These are phyloP conservation scores for Caiman crocodilus DNA, from an alignment of 2,797 vertebrate species.

Conservation along the genomic window DNA sequence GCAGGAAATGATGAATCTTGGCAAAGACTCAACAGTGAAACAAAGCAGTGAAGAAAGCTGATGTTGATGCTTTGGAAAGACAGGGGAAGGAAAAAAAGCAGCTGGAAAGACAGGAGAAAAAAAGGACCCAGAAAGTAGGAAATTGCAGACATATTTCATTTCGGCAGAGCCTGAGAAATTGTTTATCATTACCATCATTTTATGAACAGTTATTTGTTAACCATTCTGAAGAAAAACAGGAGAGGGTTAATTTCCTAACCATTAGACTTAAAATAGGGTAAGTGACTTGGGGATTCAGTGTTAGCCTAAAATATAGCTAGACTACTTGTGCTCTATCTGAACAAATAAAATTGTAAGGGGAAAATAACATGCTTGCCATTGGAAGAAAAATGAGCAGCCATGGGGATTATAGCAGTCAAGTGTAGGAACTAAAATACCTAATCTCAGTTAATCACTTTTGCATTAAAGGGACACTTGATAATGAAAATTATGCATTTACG, in stretches of 20 bases:
- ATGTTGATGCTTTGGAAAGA: conserved; percentile 64
- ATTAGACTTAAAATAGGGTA: conserved; percentile 8
- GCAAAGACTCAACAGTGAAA: conserved; percentile 67
- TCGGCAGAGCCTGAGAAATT: conserved; percentile 45
- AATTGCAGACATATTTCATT: conserved; percentile 69
- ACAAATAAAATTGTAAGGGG: not conserved
- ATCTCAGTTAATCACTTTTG: not conserved
- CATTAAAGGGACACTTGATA: not conserved
- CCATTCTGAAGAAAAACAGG: conserved; percentile 10
- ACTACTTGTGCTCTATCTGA: not conserved
- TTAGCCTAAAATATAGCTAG: conserved; percentile 10
- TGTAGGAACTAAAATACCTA: not conserved
- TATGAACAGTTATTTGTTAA: conserved; percentile 38
- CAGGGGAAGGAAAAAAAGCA: conserved; percentile 6
- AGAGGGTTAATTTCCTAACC: conserved; percentile 23
- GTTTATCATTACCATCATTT: conserved; percentile 26
- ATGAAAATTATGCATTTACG: not conserved
- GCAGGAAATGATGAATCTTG: conserved; percentile 77
- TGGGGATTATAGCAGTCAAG: not conserved
- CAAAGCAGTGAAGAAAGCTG: conserved; percentile 60
- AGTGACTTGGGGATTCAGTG: not conserved
- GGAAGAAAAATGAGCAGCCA: not conserved
- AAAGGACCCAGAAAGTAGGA: conserved; percentile 47
- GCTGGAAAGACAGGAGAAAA: conserved; percentile 19
- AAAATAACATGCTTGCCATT: not conserved